Base-by-base conservation (phyloP, 30 jellyfish, hydroid and myxozoan genomes). In the Aurelia aurita region DNA sequence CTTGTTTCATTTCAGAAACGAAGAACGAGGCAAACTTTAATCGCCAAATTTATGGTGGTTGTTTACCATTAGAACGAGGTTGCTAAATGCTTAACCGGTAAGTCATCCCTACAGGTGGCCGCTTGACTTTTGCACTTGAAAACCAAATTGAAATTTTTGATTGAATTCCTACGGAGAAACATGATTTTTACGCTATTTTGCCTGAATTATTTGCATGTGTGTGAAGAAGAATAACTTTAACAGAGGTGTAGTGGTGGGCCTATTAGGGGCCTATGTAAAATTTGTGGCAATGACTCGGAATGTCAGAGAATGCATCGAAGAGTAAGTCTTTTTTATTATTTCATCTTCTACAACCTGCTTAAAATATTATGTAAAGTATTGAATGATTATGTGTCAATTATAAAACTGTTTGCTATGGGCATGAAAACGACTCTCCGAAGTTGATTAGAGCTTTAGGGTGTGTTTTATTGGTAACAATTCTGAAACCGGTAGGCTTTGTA, bases 201-300 rank as follows among this genome's bases (percentile, higher is more conserved):
- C 29, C 25, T 55, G 29, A 19, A 55, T 55, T 55, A 22, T 55
- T 55, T 55, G 67, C 25, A 55, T 55, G 67, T 55, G 25, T 19
- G 12, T 55, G 29, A 55, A 55, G 25, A 55, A 28, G 8, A 39
- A 16, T 55, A 19, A 55, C 67, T 55, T 14, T 54, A 16, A 32
- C 34, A 53, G 44, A 25, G 45, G 21, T 25, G 28, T 34, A 25
- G 79, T 20, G 68, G 46, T 32, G 75, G 93, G 87, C 93, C 93
- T 74, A n/a, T 27, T 53, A 47, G 1, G 71, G 93, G 93, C 87
- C 91, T 55, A 71, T 71, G 93, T 77, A 83, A 83, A 83, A 83
- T 5, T 59, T 26, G 80, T 83, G 86, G 93, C 80, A 58, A 83
- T 83, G 93, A 83, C 93, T 68, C 93, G 93, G 93, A 83, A 83